These are phyloP conservation scores for Drosophila lacteicornis DNA, from an alignment of 1,140 invertebrate species.

Conservation along the genomic window DNA sequence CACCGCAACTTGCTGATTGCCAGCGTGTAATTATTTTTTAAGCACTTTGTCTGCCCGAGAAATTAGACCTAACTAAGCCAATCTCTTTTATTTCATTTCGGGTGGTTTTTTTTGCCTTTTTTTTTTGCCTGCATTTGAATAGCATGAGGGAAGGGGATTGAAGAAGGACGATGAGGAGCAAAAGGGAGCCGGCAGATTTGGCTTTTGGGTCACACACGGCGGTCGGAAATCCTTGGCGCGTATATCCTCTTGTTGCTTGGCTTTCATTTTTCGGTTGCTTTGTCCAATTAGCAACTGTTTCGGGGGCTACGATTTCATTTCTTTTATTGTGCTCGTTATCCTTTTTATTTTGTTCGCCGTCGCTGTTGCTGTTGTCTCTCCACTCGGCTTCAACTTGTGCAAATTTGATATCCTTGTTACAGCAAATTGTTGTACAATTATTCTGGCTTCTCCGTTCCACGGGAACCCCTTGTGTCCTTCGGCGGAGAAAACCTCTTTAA, in stretches of 20 bases:
- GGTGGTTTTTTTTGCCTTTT: background rate
- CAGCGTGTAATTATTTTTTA: slow-evolving; percentile 82
- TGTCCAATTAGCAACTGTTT: slow-evolving; percentile 83
- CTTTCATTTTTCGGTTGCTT: slow-evolving; percentile 75
- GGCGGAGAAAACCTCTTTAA: slow-evolving; percentile 47
- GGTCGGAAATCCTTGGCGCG: slow-evolving; percentile 42
- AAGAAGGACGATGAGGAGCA: no score
- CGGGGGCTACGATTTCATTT: slow-evolving; percentile 80
- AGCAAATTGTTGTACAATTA: slow-evolving; percentile 81
- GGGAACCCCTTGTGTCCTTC: slow-evolving; percentile 12
- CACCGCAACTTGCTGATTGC: slow-evolving; percentile 67
- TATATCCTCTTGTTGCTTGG: slow-evolving; percentile 59
- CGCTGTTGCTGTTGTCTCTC: slow-evolving; percentile 12
- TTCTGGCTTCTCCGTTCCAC: slow-evolving; percentile 50
- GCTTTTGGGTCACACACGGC: slow-evolving; percentile 50
- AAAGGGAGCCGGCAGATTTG: slow-evolving; percentile 20
- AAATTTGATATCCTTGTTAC: slow-evolving; percentile 84
- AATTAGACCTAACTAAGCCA: slow-evolving; percentile 80
- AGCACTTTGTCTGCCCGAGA: slow-evolving; percentile 75
- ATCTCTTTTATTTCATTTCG: slow-evolving; percentile 51
- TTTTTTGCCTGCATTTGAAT: slow-evolving; percentile 62
- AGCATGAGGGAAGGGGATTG: slow-evolving; percentile 12
- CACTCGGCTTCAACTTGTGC: slow-evolving; percentile 53
- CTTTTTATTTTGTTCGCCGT: slow-evolving; percentile 67
- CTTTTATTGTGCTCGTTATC: slow-evolving; percentile 84